Evolutionary conservation across 2,113 vertebrate species (phyloP), one percentile per base, ranked within the genome.

Genomic region (Okapia johnstoni): DNA sequence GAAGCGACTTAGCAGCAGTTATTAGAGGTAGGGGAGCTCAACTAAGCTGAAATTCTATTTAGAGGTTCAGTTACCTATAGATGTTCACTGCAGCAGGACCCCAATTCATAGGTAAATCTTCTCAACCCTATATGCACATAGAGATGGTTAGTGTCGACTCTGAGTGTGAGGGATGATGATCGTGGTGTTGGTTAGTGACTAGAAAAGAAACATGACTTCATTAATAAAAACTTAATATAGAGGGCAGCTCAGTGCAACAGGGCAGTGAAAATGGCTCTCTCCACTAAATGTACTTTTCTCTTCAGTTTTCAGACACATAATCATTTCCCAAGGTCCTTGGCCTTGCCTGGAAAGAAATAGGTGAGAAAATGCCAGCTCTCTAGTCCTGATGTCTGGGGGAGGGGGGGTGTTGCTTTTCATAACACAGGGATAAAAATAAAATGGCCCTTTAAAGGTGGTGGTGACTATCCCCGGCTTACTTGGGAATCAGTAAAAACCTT

Each of bases 361-460:
- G 46, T 43, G 88, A 92, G 83, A 55, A 86, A 95, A 83, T 94
- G 23, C 48, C 73, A 63, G 81, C 83, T 92, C 73, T 87, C 94
- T 89, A 92, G 76, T 63, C n/a, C 60, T 46, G 50, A 84, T 40
- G 83, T 94, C 77, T 73, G 17, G 57, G 77, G 40, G 40, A 4
- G 84, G 77, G 95, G 84, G 77, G 95, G 81, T 48, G 94, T 73
- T 95, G 90, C 94, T 96, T 86, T 95, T 87, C 48, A 26, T 86
- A 91, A 96, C 40, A 43, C 73, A 86, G 80, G 40, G 73, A 93
- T 93, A 93, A 97, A 97, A 97, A 97, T 96, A 57, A 97, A 97
- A 95, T 4, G 83, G 90, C 86, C 58, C 95, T 97, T 73, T 80
- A 80, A 88, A 97, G 94, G 89, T 89, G 85, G 73, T 43, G 43